Conservation (phyloP, 2,888 invertebrate genomes). For the Dorcus hopei region DNA sequence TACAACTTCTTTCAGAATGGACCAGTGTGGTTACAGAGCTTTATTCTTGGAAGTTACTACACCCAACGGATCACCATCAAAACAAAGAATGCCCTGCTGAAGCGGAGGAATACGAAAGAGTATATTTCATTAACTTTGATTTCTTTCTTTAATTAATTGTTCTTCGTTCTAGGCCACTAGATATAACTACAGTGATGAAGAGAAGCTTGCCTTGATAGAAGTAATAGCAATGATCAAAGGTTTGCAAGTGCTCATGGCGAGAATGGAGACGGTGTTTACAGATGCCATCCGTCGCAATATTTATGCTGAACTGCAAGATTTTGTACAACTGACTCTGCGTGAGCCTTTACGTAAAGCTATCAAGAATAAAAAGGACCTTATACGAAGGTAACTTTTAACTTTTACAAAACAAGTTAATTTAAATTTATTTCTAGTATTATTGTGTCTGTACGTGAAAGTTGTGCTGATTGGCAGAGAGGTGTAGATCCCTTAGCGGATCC, state of each 20-base stretch:
- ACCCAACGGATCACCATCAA: conserved; percentile 95
- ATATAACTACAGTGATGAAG: conserved; percentile 96
- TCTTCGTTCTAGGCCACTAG: conserved; percentile 71
- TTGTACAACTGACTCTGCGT: conserved; percentile 83
- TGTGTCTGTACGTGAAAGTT: conserved; percentile 94
- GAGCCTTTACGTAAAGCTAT: conserved; percentile 95
- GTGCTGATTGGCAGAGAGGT: conserved; percentile 93
- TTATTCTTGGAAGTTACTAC: conserved; percentile 96
- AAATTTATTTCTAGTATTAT: conserved; percentile 69
- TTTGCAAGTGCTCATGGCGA: conserved; percentile 91
- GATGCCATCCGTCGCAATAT: conserved; percentile 88
- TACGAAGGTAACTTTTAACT: conserved; percentile 59
- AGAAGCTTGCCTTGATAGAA: conserved; percentile 96
- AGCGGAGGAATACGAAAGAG: conserved; percentile 97
- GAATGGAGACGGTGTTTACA: conserved; percentile 96
- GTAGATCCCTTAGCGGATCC: conserved; percentile 91
- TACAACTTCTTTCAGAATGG: conserved; percentile 95
- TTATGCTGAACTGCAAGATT: conserved; percentile 95
- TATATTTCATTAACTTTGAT: not conserved
- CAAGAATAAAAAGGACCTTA: conserved; percentile 96
- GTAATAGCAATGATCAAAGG: conserved; percentile 99
- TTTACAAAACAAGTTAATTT: not conserved
- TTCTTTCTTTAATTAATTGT: conserved; percentile 4
- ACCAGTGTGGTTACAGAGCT: conserved; percentile 94
- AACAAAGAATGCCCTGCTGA: conserved; percentile 93